Evolutionary conservation across 2,888 invertebrate species (phyloP).

Genomic region (Sphaerophoria rueppellii): DNA sequence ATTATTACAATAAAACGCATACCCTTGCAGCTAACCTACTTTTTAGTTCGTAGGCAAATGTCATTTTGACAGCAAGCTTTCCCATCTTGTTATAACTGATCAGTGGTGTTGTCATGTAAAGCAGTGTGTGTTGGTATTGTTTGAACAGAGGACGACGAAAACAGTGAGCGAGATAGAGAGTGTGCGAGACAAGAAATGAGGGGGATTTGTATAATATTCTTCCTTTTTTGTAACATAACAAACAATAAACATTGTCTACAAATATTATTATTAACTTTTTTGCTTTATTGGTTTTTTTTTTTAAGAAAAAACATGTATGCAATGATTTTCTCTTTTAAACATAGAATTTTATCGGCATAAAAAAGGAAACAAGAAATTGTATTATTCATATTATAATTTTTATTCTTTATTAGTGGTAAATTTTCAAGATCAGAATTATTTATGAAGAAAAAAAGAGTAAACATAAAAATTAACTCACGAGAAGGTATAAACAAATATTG

Average conservation of each 20-base stretch:
- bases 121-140: not conserved
- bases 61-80: no score
- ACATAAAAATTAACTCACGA: constrained; percentile 49
- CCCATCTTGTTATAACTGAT: no score
- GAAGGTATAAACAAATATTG: constrained; percentile 12
- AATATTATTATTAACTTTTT: constrained; percentile 26
- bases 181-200: not conserved
- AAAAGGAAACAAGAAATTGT: constrained; percentile 69
- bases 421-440: constrained; percentile 47
- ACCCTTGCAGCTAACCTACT: no score
- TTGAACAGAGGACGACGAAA: constrained; percentile 12
- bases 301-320: constrained; percentile 45
- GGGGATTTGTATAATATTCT: constrained; percentile 19
- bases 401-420: constrained; percentile 66
- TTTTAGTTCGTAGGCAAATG: no score
- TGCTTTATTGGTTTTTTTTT: constrained; percentile 20
- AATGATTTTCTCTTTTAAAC: constrained; percentile 61
- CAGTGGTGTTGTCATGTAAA: not conserved
- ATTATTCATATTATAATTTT: constrained; percentile 59
- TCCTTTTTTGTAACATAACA: constrained; percentile 48
- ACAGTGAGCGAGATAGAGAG: constrained; percentile 7
- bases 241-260: constrained; percentile 48
- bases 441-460: constrained; percentile 35
- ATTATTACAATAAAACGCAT: no score
- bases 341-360: constrained; percentile 74